phyloP scores from a whole-genome alignment of 2,797 vertebrate species.

The Myotis myotis region DNA sequence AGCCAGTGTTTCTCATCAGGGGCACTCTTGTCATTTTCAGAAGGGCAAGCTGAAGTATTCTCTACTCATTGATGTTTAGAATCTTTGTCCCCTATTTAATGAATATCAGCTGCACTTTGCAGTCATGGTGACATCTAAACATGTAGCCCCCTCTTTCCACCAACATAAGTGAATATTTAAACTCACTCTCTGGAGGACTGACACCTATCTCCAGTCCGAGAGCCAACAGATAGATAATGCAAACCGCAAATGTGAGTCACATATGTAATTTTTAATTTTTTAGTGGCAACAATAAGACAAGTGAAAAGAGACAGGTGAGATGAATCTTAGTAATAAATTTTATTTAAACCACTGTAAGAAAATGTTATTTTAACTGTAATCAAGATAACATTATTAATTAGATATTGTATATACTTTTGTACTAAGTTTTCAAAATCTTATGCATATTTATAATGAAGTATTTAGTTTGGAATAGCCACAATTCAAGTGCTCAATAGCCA shows the following conservation, averaged over 20 bases:
- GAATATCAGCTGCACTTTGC: not conserved
- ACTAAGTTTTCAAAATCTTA: not conserved
- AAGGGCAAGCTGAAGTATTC: not conserved
- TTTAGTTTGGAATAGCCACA: not conserved
- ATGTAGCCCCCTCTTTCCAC: not conserved
- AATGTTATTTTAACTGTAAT: not conserved
- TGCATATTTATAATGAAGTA: not conserved
- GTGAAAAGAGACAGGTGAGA: not conserved
- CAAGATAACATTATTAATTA: not conserved
- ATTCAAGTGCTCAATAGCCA: not conserved
- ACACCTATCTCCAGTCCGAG: not conserved
- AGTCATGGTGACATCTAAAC: not conserved
- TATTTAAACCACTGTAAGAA: not conserved
- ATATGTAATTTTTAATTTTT: not conserved
- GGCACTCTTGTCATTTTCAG: not conserved
- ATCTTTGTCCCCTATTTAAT: not conserved
- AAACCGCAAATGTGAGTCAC: not conserved
- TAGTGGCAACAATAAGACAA: not conserved
- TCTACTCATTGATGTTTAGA: not conserved
- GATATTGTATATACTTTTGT: not conserved
- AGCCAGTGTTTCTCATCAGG: not conserved
- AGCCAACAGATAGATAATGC: not conserved
- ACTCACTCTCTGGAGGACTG: too few relatives aligned
- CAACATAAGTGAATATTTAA: not conserved
- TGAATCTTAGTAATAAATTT: constrained; percentile 8